Conservation (phyloP, 2,113 vertebrate genomes). For the Tautogolabrus adspersus region DNA sequence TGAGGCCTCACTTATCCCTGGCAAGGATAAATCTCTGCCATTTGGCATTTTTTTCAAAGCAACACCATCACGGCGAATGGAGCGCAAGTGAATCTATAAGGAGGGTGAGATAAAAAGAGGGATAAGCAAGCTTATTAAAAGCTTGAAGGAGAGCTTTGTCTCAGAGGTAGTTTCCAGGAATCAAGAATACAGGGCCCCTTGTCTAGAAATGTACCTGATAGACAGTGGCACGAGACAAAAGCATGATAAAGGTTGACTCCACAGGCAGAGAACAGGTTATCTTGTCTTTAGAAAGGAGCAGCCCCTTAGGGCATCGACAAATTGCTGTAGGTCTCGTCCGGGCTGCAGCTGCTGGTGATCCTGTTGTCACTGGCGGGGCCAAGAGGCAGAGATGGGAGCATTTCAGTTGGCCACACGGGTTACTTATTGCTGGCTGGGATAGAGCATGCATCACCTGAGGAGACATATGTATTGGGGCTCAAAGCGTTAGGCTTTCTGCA, state of each 20-base stretch:
- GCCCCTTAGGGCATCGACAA: constrained; percentile 85
- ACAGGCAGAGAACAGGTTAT: constrained; percentile 80
- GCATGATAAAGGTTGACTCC: constrained; percentile 84
- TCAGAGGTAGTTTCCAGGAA: background rate
- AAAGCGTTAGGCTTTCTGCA: background rate
- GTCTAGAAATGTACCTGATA: constrained; percentile 82
- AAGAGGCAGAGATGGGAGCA: constrained; percentile 92
- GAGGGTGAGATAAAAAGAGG: background rate
- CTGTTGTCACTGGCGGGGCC: constrained; percentile 40
- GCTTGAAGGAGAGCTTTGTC: background rate
- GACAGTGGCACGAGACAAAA: constrained; percentile 77
- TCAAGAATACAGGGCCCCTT: background rate
- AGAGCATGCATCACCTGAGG: constrained; percentile 78
- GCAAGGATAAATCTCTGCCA: constrained; percentile 74
- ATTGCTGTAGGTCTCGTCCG: constrained; percentile 59
- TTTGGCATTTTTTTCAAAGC: constrained; percentile 80
- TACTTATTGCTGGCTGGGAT: constrained; percentile 78
- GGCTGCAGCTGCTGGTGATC: background rate
- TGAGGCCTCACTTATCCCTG: constrained; percentile 76
- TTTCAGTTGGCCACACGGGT: constrained; percentile 76
- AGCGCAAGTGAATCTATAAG: constrained; percentile 86
- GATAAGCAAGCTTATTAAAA: background rate
- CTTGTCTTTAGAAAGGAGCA: constrained; percentile 83
- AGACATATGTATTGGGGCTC: background rate
- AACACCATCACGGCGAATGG: constrained; percentile 61